phyloP scores from a whole-genome alignment of 30 jellyfish, hydroid and myxozoan species.

The Chrysaora quinquecirrha region DNA sequence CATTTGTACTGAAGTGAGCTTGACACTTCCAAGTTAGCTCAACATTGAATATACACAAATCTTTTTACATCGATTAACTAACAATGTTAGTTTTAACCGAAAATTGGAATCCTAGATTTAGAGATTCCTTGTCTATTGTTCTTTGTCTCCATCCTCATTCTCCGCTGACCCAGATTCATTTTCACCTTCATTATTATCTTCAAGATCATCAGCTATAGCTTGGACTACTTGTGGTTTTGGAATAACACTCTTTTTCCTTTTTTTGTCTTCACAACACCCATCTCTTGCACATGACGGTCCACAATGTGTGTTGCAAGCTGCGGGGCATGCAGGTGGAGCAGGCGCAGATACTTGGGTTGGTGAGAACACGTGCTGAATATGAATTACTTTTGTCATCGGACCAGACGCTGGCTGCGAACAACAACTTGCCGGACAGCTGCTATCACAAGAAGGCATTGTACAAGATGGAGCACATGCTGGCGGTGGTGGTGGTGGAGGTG shows the following conservation, averaged over 20 bases:
- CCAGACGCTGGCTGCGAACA: conserved; percentile 74
- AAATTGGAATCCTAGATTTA: too few species aligned
- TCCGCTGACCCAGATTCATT: neutral
- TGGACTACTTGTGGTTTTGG: conserved; percentile 41
- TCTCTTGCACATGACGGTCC: conserved; percentile 99
- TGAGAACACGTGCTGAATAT: conserved; percentile 77
- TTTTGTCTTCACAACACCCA: conserved; percentile 92
- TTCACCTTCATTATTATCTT: conserved; percentile 5
- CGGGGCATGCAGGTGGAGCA: conserved; percentile 88
- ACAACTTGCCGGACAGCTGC: conserved; percentile 60
- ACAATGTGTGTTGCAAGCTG: conserved; percentile 90
- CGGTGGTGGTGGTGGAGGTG: conserved; percentile 62
- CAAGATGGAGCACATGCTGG: conserved; percentile 53
- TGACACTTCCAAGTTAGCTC: too few species aligned
- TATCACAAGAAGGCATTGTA: neutral
- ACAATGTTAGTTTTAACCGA: too few species aligned
- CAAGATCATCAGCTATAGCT: conserved; percentile 38
- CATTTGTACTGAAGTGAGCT: too few species aligned
- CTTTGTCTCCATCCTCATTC: too few species aligned
- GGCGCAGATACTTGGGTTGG: conserved; percentile 81
- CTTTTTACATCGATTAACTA: too few species aligned
- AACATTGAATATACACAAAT: too few species aligned
- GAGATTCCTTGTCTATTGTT: too few species aligned
- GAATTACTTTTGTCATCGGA: conserved; percentile 84
- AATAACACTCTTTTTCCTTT: conserved; percentile 46